Evolutionary conservation across 2,888 invertebrate species (phyloP), one percentile per base, ranked within the genome.

Genomic region (Machimus rusticus): DNA sequence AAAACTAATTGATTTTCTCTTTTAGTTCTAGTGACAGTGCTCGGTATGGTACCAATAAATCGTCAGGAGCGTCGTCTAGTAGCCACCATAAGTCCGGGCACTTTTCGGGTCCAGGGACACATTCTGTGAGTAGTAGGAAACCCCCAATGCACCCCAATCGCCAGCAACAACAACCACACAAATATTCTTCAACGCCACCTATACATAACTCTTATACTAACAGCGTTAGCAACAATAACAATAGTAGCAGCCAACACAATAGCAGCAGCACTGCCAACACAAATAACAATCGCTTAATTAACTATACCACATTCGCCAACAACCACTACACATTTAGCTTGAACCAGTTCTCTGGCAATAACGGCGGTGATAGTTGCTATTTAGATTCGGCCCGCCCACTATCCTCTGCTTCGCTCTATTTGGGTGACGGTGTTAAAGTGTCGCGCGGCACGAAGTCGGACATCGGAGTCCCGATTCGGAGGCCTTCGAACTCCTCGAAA

Each of bases 1-100:
- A 19, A 66, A 19, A 1, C 19, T 66, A 23, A 55, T 55, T 8
- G 43, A 2, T 5, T 51, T 51, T 51, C 14, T 76, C 16, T 8
- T 76, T 5, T 87, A 92, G 94, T 93, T 93, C 94, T 92, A 92
- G 95, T 91, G 95, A 94, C 93, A 94, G 95, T 92, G 93, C 95
- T 91, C 94, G 94, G 91, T 94, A 94, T 90, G 93, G 93, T 88
- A 93, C 93, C 74, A 93, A 93, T 89, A 93, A 93, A 88, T 93
- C 93, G 37, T 93, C 93, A 14, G 93, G 93, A 87, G 92, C 93
- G 87, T 93, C 93, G 37, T 93, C 93, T 86, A 92, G 93, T 88
- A 93, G 93, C 84, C 92, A 92, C 90, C 91, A 92, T 87, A 92
- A 92, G 89, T 92, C 92, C 9, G 91, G 91, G 43, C 92, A 92